phyloP scores from a whole-genome alignment of 2,113 vertebrate species.

The Carassius gibelio region DNA sequence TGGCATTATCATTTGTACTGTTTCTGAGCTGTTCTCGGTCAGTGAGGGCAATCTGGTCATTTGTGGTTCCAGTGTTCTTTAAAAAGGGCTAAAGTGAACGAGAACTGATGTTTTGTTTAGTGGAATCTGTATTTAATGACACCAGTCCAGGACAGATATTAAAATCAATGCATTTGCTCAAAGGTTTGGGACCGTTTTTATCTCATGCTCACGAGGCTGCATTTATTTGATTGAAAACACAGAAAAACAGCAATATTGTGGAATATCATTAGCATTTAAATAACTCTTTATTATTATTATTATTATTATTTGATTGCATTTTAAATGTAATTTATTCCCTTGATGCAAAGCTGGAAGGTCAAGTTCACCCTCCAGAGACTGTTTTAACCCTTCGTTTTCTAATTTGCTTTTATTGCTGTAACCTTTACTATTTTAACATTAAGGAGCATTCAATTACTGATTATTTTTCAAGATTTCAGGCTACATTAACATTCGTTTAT shows the following conservation, averaged over 20 bases:
- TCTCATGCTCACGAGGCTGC: background rate
- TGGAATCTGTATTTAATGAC: background rate
- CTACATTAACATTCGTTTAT: too few relatives aligned
- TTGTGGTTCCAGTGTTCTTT: conserved; percentile 20
- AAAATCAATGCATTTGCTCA: background rate
- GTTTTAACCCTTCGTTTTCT: background rate
- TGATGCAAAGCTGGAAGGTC: background rate
- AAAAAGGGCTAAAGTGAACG: background rate
- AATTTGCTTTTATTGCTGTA: background rate
- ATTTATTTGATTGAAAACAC: background rate
- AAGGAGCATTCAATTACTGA: background rate
- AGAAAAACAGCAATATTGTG: background rate
- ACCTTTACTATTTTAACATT: background rate
- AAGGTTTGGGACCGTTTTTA: background rate
- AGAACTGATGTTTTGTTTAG: background rate
- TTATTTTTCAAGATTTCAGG: background rate
- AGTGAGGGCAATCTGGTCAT: conserved; percentile 9
- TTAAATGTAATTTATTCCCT: background rate
- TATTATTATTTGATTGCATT: background rate
- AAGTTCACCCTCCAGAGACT: background rate
- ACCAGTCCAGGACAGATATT: too few relatives aligned
- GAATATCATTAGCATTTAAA: background rate
- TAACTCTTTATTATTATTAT: background rate
- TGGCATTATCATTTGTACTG: conserved; percentile 69
- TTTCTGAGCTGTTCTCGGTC: conserved; percentile 59